These are phyloP conservation scores for Apamea epomidion DNA, from an alignment of 2,888 invertebrate genomes.

Conservation along the genomic window DNA sequence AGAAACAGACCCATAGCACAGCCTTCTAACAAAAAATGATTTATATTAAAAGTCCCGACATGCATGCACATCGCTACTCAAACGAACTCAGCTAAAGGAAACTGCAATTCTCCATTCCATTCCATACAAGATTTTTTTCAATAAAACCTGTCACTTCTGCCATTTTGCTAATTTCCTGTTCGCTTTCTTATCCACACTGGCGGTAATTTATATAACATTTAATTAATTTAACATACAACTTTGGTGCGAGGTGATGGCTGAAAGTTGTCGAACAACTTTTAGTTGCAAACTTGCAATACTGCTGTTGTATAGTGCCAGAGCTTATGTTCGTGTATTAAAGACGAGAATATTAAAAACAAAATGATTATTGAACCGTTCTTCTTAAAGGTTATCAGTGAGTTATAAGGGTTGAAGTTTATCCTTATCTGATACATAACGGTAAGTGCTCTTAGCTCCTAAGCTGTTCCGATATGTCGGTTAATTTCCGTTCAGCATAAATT, in stretches of 20 bases:
- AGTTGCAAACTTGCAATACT: constrained; percentile 33
- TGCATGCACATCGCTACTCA: background rate
- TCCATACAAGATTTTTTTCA: constrained; percentile 16
- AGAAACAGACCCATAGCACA: background rate
- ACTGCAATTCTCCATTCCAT: background rate
- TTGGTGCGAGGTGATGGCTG: constrained; percentile 30
- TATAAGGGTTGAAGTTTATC: constrained; percentile 31
- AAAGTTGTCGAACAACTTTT: constrained; percentile 61
- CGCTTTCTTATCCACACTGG: constrained; percentile 39
- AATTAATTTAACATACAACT: constrained; percentile 44
- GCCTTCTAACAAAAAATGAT: background rate
- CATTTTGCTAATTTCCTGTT: constrained; percentile 35
- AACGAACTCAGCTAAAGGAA: constrained; percentile 20
- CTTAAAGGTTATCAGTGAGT: constrained; percentile 40
- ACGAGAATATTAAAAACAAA: constrained; percentile 8
- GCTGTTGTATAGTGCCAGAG: constrained; percentile 8
- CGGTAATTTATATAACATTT: constrained; percentile 42
- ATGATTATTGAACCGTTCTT: constrained; percentile 17
- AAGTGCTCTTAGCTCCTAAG: constrained; percentile 22
- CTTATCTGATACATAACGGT: constrained; percentile 40
- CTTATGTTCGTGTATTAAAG: constrained; percentile 7
- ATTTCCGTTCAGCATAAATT: constrained; percentile 21
- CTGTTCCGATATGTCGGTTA: constrained; percentile 26
- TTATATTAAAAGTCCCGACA: constrained; percentile 12
- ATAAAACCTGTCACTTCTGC: constrained; percentile 18